Percentiles rank a stretch among this genome's conserved stretches.
These are phyloP conservation scores for Ypsolopha scabrella DNA, from an alignment of 2,888 invertebrate genomes.

Conservation along the genomic window DNA sequence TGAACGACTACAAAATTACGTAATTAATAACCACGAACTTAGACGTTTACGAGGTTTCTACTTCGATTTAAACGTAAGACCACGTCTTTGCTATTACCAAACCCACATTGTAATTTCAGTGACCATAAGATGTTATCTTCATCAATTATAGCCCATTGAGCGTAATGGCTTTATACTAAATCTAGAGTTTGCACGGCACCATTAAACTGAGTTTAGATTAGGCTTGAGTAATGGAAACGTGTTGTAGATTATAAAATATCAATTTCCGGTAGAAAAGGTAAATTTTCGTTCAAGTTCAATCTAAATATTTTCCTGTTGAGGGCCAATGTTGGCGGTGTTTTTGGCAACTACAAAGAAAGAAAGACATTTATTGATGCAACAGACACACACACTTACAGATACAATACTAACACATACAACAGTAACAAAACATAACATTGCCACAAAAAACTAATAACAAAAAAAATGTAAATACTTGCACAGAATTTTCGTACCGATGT, in stretches of 20 bases:
- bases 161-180: conserved; percentile 7
- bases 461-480: too few species aligned
- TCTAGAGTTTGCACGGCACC: conserved; percentile 5
- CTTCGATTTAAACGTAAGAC: conserved; percentile 1
- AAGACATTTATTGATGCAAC: too few species aligned
- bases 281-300: neutral
- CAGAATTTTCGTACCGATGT: too few species aligned
- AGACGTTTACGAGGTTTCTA: neutral
- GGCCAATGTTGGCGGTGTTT: too few species aligned
- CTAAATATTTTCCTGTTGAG: neutral
- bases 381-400: too few species aligned
- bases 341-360: too few species aligned
- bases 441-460: too few species aligned
- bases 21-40: neutral
- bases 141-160: conserved; percentile 6
- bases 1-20: neutral
- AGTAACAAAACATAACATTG: too few species aligned
- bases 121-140: conserved; percentile 5
- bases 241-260: neutral
- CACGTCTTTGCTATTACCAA: neutral
- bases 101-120: conserved; percentile 3
- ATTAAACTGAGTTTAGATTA: neutral
- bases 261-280: neutral
- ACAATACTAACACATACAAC: too few species aligned
- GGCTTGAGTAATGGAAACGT: neutral